Base-by-base conservation (phyloP, 2,113 vertebrate species). In the Amazona vittata region DNA sequence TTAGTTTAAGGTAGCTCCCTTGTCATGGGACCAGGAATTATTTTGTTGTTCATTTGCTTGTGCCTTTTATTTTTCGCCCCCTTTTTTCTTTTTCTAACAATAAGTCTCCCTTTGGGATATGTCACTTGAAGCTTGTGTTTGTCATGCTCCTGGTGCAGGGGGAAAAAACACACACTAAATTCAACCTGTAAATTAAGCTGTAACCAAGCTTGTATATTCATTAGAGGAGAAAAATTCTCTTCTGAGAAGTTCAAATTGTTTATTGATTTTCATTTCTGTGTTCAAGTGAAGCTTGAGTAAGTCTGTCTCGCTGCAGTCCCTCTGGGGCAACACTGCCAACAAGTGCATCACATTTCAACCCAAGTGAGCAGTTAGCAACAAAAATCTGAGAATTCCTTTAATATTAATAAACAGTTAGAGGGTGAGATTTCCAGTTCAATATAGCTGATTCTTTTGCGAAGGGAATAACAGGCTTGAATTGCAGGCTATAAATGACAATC, bases 231-330 rank as follows among this genome's bases (percentile, higher is more conserved):
- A 98, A 99, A 98, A 99, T 98, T 99, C 98, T 99, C 99, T 98
- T 99, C 97, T 98, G 99, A 99, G 98, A 99, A 99, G 99, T 99
- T 99, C 98, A 99, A 98, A 99, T 99, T 99, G 99, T 99, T 99
- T 99, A 99, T 99, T 99, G 99, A 99, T 99, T 99, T 99, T 99
- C 99, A 99, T 99, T 99, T 99, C 99, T 99, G 98, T 98, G 98
- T 99, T 99, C 99, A 98, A 98, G 98, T 98, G 98, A 99, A 98
- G 98, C 98, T 98, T 98, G 98, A 99, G 98, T 99, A 99, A 98
- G 99, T 99, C 98, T 98, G 98, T 98, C 98, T 99, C 98, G 96
- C 98, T 98, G 96, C 88, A 79, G 96, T 98, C 98, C 99, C 98
- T 98, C 57, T 75, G 98, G 97, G 98, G 97, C 97, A 78, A 87